These are phyloP conservation scores for Deroplatys truncata DNA, from an alignment of 2,888 invertebrate species.

Conservation along the genomic window DNA sequence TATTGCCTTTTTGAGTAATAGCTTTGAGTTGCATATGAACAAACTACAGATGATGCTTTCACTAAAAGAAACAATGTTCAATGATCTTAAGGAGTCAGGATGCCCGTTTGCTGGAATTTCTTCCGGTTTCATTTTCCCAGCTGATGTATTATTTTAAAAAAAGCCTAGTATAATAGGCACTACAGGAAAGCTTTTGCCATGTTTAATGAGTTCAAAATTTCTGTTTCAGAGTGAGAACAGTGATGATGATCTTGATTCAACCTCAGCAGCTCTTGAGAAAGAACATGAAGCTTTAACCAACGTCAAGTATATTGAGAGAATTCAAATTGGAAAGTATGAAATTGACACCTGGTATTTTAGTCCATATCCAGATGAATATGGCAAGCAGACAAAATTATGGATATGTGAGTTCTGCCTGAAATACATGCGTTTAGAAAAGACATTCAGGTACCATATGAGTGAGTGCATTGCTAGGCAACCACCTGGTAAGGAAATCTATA, in stretches of 20 bases:
- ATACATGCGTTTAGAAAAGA: slow-evolving; percentile 91
- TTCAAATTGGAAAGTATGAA: slow-evolving; percentile 92
- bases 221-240: not conserved
- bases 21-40: too few relatives aligned
- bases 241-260: slow-evolving; percentile 95
- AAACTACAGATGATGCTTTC: too few relatives aligned
- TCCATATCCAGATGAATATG: slow-evolving; percentile 96
- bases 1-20: too few relatives aligned
- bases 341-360: slow-evolving; percentile 99
- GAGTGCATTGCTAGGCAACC: slow-evolving; percentile 88
- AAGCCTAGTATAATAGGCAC: too few relatives aligned
- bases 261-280: slow-evolving; percentile 94
- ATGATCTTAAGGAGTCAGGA: too few relatives aligned
- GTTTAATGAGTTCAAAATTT: not conserved
- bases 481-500: slow-evolving; percentile 93
- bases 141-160: too few relatives aligned
- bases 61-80: too few relatives aligned
- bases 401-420: slow-evolving; percentile 96
- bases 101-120: too few relatives aligned
- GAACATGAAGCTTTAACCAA: slow-evolving; percentile 94
- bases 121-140: too few relatives aligned
- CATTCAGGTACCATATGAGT: slow-evolving; percentile 80
- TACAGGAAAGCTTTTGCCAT: not conserved
- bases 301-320: slow-evolving; percentile 90
- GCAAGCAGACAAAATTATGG: slow-evolving; percentile 87